These are phyloP conservation scores for Halichoerus grypus DNA, from an alignment of 2,113 vertebrate genomes.

Conservation along the genomic window DNA sequence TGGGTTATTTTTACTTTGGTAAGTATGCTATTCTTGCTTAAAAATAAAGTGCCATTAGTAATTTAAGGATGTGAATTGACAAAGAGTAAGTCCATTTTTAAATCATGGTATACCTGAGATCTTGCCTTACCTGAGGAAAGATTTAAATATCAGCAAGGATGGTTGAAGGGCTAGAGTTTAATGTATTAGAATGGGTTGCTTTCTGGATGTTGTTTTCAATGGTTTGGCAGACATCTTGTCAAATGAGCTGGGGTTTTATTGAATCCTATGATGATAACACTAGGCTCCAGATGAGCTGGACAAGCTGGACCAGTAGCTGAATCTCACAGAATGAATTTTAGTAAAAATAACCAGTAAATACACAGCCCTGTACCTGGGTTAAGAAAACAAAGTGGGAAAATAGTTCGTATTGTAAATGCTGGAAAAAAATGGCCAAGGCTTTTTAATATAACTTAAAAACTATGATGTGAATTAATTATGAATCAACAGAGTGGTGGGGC, in stretches of 20 bases:
- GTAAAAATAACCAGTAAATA: neutral
- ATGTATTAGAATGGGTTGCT: neutral
- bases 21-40: neutral
- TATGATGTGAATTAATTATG: neutral
- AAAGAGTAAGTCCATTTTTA: neutral
- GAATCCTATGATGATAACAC: neutral
- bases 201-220: neutral
- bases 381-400: conserved; percentile 9
- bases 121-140: neutral
- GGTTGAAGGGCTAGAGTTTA: neutral
- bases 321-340: neutral
- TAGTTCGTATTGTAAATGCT: neutral
- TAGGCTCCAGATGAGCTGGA: neutral
- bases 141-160: conserved; percentile 3
- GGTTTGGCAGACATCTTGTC: neutral
- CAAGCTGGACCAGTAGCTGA: neutral
- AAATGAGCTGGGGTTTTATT: neutral
- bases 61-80: neutral
- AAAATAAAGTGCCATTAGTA: neutral
- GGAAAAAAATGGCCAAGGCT: neutral
- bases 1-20: conserved; percentile 40
- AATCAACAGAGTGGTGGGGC: neutral
- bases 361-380: neutral
- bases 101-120: conserved; percentile 23
- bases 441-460: neutral